These are phyloP conservation scores for Oncorhynchus mykiss DNA, from an alignment of 2,113 vertebrate genomes.

Conservation along the genomic window DNA sequence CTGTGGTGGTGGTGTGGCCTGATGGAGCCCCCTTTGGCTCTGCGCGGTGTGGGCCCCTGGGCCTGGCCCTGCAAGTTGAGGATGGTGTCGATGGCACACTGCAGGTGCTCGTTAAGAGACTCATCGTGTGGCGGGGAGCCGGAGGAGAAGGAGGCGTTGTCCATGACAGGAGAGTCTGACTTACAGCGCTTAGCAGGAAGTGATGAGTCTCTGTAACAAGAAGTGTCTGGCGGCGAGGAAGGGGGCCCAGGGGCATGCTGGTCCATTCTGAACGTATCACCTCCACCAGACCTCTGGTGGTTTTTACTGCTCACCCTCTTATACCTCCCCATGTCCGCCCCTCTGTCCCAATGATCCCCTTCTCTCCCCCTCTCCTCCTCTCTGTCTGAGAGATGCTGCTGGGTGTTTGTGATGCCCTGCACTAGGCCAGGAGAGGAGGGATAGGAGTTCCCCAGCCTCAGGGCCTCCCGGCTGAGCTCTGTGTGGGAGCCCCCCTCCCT, in stretches of 20 bases:
- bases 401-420: slow-evolving; percentile 78
- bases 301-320: slow-evolving; percentile 65
- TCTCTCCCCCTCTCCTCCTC: slow-evolving; percentile 47
- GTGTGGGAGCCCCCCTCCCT: slow-evolving; percentile 42
- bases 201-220: slow-evolving; percentile 57
- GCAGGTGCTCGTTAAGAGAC: slow-evolving; percentile 87
- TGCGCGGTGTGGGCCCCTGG: slow-evolving; percentile 69
- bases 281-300: slow-evolving; percentile 52
- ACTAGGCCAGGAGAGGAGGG: slow-evolving; percentile 23
- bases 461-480: slow-evolving; percentile 48
- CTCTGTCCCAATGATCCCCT: slow-evolving; percentile 33
- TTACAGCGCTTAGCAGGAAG: slow-evolving; percentile 86
- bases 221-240: slow-evolving; percentile 62
- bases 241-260: slow-evolving; percentile 76
- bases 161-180: slow-evolving; percentile 85
- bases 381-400: slow-evolving; percentile 44
- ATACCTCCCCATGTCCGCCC: slow-evolving; percentile 55
- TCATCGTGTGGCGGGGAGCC: slow-evolving; percentile 91
- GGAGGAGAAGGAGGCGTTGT: slow-evolving; percentile 93
- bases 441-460: slow-evolving; percentile 42
- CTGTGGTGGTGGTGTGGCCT: slow-evolving; percentile 54
- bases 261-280: slow-evolving; percentile 70
- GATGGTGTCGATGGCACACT: slow-evolving; percentile 96
- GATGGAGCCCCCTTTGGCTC: slow-evolving; percentile 55
- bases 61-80: slow-evolving; percentile 84